Conservation (phyloP, 2,888 invertebrate genomes). For the Nomada ferruginata region DNA sequence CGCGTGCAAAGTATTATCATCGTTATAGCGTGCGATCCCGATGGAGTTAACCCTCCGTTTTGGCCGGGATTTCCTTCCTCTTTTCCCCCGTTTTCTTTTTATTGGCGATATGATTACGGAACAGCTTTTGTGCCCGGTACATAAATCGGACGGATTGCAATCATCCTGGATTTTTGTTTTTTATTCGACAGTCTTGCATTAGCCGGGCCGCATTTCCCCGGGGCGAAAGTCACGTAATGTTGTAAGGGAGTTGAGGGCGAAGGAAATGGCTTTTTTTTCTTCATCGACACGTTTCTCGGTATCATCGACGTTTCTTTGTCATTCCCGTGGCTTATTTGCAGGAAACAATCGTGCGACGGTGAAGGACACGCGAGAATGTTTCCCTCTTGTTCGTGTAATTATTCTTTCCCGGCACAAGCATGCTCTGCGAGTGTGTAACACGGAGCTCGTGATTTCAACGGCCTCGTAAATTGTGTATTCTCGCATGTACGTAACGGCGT, state of each 20-base stretch:
- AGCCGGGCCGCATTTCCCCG: neutral
- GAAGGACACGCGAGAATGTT: neutral
- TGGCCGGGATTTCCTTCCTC: neutral
- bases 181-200: neutral
- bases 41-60: slow-evolving; percentile 6
- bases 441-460: slow-evolving; percentile 28
- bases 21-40: slow-evolving; percentile 16
- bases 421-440: neutral
- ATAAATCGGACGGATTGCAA: neutral
- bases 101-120: neutral
- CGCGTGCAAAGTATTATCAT: slow-evolving; percentile 48
- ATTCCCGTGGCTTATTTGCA: neutral
- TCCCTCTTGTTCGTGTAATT: slow-evolving; percentile 11
- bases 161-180: neutral
- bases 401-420: slow-evolving; percentile 9
- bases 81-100: neutral
- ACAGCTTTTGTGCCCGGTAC: neutral
- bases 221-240: slow-evolving; percentile 2
- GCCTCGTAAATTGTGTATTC: slow-evolving; percentile 21
- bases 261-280: slow-evolving; percentile 7
- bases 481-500: slow-evolving; percentile 1
- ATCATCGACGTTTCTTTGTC: slow-evolving; percentile 10
- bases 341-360: neutral
- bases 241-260: slow-evolving; percentile 9
- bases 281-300: slow-evolving; percentile 18